These are phyloP conservation scores for Connochaetes taurinus DNA, from an alignment of 2,113 vertebrate species.

Conservation along the genomic window DNA sequence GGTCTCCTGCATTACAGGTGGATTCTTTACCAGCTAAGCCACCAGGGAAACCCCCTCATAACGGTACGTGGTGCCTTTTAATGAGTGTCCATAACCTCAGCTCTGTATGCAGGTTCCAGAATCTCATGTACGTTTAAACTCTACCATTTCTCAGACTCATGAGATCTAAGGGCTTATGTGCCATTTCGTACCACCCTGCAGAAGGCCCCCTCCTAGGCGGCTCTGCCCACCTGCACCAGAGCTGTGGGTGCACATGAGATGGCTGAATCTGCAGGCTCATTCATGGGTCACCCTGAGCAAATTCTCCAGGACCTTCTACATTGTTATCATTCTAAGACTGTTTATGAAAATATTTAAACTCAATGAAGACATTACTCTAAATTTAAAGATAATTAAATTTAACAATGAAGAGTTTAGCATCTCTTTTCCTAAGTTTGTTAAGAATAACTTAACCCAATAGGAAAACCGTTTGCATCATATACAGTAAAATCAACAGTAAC, in stretches of 20 bases:
- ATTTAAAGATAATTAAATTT: background rate
- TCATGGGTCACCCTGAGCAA: background rate
- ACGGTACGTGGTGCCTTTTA: background rate
- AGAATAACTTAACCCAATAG: background rate
- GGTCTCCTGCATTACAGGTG: background rate
- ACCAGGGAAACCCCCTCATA: background rate
- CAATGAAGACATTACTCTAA: background rate
- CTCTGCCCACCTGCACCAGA: no score
- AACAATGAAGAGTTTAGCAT: background rate
- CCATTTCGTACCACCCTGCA: background rate
- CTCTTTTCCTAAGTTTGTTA: background rate
- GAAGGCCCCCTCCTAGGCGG: background rate
- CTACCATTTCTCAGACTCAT: no score
- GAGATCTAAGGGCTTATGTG: rapidly evolving
- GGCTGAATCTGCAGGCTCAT: background rate
- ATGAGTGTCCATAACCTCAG: background rate
- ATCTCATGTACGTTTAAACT: background rate
- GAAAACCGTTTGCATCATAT: background rate
- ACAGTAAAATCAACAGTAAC: background rate
- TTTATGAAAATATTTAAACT: background rate
- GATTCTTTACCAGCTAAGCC: background rate
- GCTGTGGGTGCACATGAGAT: background rate
- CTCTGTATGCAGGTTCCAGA: rapidly evolving
- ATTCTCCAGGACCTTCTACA: background rate
- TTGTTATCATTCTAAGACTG: background rate